These are phyloP conservation scores for Oreochromis grahami DNA, from an alignment of 2,797 vertebrate species.

Conservation along the genomic window DNA sequence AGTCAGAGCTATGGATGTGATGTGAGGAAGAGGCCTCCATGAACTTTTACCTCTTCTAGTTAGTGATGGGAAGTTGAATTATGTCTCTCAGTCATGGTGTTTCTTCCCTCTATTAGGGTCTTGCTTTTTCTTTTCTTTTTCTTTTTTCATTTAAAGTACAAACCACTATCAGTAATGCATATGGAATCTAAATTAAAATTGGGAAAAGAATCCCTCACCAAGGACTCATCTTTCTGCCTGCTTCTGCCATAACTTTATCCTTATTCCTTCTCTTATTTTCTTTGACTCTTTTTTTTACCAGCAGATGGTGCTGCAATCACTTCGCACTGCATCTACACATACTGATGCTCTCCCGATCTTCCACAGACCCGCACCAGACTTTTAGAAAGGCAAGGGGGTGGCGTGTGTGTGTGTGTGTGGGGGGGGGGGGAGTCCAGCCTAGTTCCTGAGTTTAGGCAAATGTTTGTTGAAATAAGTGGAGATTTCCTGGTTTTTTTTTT, in stretches of 20 bases:
- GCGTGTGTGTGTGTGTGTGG: too few species aligned
- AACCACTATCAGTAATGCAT: background rate
- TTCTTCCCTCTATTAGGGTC: background rate
- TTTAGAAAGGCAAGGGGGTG: background rate
- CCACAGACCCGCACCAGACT: conserved; percentile 26
- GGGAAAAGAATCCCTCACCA: fast-evolving
- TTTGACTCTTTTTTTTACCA: conserved; percentile 38
- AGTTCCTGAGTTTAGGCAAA: conserved; percentile 82
- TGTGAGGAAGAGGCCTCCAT: conserved; percentile 50
- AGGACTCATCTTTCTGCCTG: background rate
- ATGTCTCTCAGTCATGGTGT: background rate
- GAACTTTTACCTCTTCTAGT: conserved; percentile 55
- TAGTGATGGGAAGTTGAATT: conserved; percentile 16
- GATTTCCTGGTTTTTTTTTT: conserved; percentile 88
- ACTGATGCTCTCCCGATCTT: conserved; percentile 22
- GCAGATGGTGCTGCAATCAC: conserved; percentile 80
- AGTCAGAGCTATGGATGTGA: conserved; percentile 71
- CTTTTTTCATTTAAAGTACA: background rate
- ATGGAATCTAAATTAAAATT: background rate
- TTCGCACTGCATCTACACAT: conserved; percentile 36
- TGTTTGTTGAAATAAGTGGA: conserved; percentile 91
- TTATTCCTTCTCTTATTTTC: background rate
- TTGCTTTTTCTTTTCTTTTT: too few species aligned
- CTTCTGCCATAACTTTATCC: background rate
- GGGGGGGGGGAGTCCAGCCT: conserved; percentile 61